Percentiles rank a stretch among this genome's conserved stretches.
phyloP scores from a whole-genome alignment of 2,113 vertebrate genomes.

The Ibidorhyncha struthersii region DNA sequence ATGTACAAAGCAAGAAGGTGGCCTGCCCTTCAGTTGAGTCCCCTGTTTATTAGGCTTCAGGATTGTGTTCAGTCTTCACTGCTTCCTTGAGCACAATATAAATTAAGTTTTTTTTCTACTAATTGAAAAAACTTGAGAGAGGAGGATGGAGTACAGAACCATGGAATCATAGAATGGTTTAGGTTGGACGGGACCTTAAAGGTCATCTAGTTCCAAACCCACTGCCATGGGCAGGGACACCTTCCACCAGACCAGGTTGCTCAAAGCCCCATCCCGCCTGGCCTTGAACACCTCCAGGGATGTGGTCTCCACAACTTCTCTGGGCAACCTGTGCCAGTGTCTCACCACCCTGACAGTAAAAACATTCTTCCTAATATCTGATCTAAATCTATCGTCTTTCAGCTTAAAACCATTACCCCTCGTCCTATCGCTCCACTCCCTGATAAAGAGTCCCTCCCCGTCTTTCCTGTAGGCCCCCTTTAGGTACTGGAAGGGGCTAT shows the following conservation, averaged over 20 bases:
- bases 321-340: background rate
- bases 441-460: background rate
- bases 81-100: background rate
- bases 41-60: background rate
- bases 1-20: background rate
- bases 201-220: background rate
- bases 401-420: background rate
- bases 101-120: background rate
- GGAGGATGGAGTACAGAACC: background rate
- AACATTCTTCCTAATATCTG: background rate
- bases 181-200: background rate
- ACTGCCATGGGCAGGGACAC: background rate
- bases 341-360: background rate
- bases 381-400: background rate
- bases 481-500: too few relatives aligned
- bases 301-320: background rate
- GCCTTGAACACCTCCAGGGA: background rate
- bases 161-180: background rate
- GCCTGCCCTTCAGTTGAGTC: background rate
- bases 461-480: background rate
- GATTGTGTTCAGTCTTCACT: background rate
- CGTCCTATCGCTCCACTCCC: background rate
- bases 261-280: too few relatives aligned
- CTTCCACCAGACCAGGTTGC: background rate
- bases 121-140: background rate